Evolutionary conservation across 1,140 invertebrate genomes (phyloP).

Genomic region (Cyrtorhinus lividipennis): DNA sequence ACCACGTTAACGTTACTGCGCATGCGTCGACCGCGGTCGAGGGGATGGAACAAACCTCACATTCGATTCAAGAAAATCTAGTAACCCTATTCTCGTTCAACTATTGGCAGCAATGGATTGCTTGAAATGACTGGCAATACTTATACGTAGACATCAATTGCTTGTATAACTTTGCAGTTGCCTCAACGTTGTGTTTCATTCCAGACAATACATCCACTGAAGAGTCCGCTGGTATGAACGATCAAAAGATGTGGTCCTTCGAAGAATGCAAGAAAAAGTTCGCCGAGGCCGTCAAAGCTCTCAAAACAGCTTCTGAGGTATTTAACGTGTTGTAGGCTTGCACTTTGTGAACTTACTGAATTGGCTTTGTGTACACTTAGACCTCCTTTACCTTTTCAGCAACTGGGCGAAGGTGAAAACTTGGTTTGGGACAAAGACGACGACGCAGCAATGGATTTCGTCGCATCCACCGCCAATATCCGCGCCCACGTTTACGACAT

Average conservation of each 20-base stretch:
- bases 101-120: too few species aligned
- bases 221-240: background rate
- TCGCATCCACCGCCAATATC: slow-evolving; percentile 87
- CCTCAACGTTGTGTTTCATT: too few species aligned
- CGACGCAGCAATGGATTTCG: slow-evolving; percentile 86
- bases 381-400: slow-evolving; percentile 21
- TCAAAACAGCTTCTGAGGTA: slow-evolving; percentile 47
- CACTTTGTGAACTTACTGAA: background rate
- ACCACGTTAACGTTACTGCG: too few species aligned
- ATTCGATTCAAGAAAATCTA: too few species aligned
- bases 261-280: slow-evolving; percentile 64
- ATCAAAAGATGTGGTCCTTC: slow-evolving; percentile 71
- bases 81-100: too few species aligned
- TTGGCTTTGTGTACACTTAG: background rate
- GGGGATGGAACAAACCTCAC: too few species aligned
- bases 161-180: too few species aligned
- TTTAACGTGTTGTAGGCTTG: background rate
- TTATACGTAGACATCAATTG: too few species aligned
- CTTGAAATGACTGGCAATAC: too few species aligned
- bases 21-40: too few species aligned
- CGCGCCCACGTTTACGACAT: slow-evolving; percentile 86
- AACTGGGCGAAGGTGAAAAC: slow-evolving; percentile 46
- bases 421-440: slow-evolving; percentile 98
- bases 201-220: background rate
- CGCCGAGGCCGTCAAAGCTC: slow-evolving; percentile 45